Conservation (phyloP, 2,888 invertebrate species). For the Hecatera dysodea region DNA sequence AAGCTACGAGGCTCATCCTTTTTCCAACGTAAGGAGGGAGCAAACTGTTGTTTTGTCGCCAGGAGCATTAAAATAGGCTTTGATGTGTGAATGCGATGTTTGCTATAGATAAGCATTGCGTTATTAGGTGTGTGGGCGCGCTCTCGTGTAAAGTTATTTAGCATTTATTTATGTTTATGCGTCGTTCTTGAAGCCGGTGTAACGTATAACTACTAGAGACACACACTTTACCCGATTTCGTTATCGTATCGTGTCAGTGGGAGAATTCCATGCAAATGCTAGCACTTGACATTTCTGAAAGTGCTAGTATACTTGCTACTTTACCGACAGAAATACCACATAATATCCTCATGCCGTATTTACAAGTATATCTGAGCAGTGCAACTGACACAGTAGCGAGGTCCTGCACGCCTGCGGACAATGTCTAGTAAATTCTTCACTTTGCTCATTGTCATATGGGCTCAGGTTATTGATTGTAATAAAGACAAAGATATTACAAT, state of each 20-base stretch:
- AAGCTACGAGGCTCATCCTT: slow-evolving; percentile 2
- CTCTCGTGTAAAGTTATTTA: slow-evolving; percentile 38
- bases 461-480: no score
- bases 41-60: slow-evolving; percentile 75
- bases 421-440: no score
- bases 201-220: neutral
- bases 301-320: neutral
- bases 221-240: slow-evolving; percentile 17
- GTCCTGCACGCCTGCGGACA: no score
- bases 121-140: slow-evolving; percentile 55
- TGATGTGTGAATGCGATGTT: slow-evolving; percentile 81
- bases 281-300: slow-evolving; percentile 35
- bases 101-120: slow-evolving; percentile 70
- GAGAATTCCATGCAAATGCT: slow-evolving; percentile 42
- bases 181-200: slow-evolving; percentile 5
- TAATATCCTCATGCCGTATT: no score
- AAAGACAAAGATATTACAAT: no score
- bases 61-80: slow-evolving; percentile 83
- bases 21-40: slow-evolving; percentile 1
- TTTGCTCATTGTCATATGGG: no score
- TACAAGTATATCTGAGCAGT: no score
- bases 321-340: neutral
- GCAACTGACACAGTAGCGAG: no score
- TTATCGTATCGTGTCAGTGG: slow-evolving; percentile 32
- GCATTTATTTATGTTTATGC: slow-evolving; percentile 47